phyloP scores from a whole-genome alignment of 2,113 vertebrate species.

The Xiphophorus hellerii region DNA sequence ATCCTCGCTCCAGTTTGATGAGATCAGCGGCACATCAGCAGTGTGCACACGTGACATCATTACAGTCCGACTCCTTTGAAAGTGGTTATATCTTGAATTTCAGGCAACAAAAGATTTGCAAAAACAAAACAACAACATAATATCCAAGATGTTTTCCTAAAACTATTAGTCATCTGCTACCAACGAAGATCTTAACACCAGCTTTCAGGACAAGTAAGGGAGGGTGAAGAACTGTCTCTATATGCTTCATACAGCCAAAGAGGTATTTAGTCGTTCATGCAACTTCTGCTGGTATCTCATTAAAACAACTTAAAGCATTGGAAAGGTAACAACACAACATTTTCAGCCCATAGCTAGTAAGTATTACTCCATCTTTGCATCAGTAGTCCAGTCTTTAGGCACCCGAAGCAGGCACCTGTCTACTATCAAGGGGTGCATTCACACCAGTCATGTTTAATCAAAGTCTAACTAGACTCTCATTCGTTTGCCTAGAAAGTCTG shows the following conservation, averaged over 20 bases:
- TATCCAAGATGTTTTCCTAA: slow-evolving; percentile 8
- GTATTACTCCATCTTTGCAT: too few species aligned
- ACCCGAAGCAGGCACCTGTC: too few species aligned
- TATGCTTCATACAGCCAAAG: neutral
- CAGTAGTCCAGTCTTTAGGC: too few species aligned
- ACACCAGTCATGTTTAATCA: too few species aligned
- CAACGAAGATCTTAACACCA: slow-evolving; percentile 24
- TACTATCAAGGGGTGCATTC: too few species aligned
- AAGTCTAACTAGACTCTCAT: too few species aligned
- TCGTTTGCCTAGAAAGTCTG: too few species aligned
- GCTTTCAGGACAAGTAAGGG: neutral
- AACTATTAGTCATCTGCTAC: slow-evolving; percentile 37
- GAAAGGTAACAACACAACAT: too few species aligned
- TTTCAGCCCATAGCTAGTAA: too few species aligned
- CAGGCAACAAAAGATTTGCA: neutral
- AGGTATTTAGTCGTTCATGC: too few species aligned
- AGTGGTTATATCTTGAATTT: neutral
- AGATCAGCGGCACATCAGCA: neutral
- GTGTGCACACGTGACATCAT: neutral
- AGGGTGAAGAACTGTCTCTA: neutral
- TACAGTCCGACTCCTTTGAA: neutral
- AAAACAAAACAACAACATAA: neutral
- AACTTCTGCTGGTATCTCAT: too few species aligned
- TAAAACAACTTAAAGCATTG: too few species aligned
- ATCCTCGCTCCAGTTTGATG: neutral